Evolutionary conservation across 2,797 vertebrate genomes (phyloP).

Genomic region (Molossus alvarezi): DNA sequence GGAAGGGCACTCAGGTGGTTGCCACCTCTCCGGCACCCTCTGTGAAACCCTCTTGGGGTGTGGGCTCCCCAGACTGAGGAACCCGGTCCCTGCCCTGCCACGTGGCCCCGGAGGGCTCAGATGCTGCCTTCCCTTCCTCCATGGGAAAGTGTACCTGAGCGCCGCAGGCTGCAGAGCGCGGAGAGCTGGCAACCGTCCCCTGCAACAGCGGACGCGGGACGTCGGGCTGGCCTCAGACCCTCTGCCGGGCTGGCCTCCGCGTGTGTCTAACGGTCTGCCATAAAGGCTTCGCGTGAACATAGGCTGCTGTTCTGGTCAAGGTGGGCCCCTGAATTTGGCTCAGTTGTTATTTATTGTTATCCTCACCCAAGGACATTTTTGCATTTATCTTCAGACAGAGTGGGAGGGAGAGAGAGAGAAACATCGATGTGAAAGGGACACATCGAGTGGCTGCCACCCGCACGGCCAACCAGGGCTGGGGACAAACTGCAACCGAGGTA

Average conservation of each 20-base stretch:
- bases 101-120: not conserved
- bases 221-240: not conserved
- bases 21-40: not conserved
- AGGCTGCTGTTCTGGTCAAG: not conserved
- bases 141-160: not conserved
- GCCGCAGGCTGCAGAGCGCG: too few species aligned
- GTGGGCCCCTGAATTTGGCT: not conserved
- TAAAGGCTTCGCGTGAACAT: not conserved
- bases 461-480: too few species aligned
- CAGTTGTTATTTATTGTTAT: too few species aligned
- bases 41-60: too few species aligned
- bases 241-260: not conserved
- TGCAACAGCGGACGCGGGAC: rapidly evolving
- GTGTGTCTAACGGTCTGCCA: not conserved
- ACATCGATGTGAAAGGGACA: too few species aligned
- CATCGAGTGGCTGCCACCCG: too few species aligned
- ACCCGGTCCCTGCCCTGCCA: not conserved
- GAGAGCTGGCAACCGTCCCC: not conserved
- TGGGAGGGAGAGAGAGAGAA: too few species aligned
- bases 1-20: not conserved
- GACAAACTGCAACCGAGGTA: too few species aligned
- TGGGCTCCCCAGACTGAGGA: not conserved
- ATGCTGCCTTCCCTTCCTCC: not conserved
- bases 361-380: too few species aligned
- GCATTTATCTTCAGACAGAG: too few species aligned